Percentiles rank a stretch among this genome's conserved stretches.
These are phyloP conservation scores for Campaea margaritaria DNA, from an alignment of 2,888 invertebrate species.

Conservation along the genomic window DNA sequence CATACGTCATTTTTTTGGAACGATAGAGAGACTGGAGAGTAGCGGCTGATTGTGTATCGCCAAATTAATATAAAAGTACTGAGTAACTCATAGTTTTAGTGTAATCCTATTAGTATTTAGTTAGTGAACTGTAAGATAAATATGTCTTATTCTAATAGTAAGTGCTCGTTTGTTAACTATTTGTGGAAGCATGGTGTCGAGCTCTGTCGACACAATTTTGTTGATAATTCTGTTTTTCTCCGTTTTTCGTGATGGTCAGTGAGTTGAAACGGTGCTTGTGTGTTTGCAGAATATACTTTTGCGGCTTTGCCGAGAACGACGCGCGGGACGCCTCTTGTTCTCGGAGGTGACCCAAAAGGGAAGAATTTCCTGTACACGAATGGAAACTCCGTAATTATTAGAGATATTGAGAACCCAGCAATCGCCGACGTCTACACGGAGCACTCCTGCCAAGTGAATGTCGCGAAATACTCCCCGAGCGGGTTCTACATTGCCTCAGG, in stretches of 20 bases:
- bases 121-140: slow-evolving; percentile 62
- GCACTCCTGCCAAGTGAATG: slow-evolving; percentile 97
- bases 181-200: slow-evolving; percentile 53
- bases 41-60: slow-evolving; percentile 79
- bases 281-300: slow-evolving; percentile 91
- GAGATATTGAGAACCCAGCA: slow-evolving; percentile 98
- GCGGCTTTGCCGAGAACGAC: slow-evolving; percentile 97
- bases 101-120: slow-evolving; percentile 59
- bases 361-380: slow-evolving; percentile 98
- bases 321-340: slow-evolving; percentile 96
- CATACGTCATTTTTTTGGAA: slow-evolving; percentile 78
- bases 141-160: slow-evolving; percentile 82
- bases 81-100: slow-evolving; percentile 58
- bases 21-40: slow-evolving; percentile 63
- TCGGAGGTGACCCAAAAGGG: slow-evolving; percentile 98
- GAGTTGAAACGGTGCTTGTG: slow-evolving; percentile 46
- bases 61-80: slow-evolving; percentile 72
- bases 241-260: slow-evolving; percentile 40
- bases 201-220: slow-evolving; percentile 41
- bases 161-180: slow-evolving; percentile 57
- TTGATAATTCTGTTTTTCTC: slow-evolving; percentile 45
- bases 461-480: slow-evolving; percentile 99
- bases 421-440: slow-evolving; percentile 98
- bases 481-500: slow-evolving; percentile 99
- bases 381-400: slow-evolving; percentile 98